Percentiles rank a stretch among this genome's conserved stretches.
phyloP scores from a whole-genome alignment of 2,113 vertebrate genomes.

The Psophia crepitans region DNA sequence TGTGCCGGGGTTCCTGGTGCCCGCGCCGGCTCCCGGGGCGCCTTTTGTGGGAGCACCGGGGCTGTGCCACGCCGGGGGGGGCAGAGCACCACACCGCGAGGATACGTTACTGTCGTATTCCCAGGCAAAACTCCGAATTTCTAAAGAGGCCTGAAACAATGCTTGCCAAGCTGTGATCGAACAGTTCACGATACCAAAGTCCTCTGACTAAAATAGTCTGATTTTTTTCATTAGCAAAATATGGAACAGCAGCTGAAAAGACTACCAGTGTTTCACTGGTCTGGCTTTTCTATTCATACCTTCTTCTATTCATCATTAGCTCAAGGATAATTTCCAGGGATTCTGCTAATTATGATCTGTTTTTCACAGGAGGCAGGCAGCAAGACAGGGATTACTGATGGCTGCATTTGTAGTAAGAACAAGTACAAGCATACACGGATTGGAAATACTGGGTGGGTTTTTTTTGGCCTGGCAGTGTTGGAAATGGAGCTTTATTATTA shows the following conservation, averaged over 20 bases:
- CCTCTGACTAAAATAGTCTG: neutral
- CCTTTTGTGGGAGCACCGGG: neutral
- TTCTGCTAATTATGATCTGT: neutral
- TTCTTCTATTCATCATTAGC: neutral
- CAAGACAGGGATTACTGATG: neutral
- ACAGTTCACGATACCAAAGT: neutral
- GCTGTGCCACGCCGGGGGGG: neutral
- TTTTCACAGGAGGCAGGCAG: neutral
- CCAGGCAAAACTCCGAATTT: neutral
- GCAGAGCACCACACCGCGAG: rapidly evolving
- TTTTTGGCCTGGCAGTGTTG: neutral
- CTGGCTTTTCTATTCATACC: neutral
- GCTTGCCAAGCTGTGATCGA: neutral
- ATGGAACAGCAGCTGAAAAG: neutral
- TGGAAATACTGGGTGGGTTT: neutral
- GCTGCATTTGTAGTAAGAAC: neutral
- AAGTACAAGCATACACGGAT: neutral
- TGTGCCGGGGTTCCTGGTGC: neutral
- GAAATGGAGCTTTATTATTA: neutral
- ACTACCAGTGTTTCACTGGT: neutral
- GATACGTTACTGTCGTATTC: rapidly evolving
- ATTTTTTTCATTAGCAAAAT: neutral
- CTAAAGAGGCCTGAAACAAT: neutral
- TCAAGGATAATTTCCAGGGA: neutral
- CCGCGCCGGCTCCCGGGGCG: neutral